Conservation (phyloP, 2,113 vertebrate genomes). For the Galbula dea region DNA sequence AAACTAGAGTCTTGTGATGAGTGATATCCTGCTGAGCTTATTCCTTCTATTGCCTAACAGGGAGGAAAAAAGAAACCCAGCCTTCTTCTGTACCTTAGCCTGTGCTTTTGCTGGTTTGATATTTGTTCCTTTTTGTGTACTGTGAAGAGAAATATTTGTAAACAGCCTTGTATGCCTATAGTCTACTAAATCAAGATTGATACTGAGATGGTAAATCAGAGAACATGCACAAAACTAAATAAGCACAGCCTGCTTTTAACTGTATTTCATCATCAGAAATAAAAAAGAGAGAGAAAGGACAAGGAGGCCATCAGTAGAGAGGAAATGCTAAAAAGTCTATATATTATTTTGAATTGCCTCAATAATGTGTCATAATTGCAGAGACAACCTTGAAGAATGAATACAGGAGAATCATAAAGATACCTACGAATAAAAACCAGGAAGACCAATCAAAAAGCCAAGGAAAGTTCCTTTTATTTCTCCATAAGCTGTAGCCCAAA, state of each 20-base stretch:
- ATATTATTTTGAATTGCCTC: conserved; percentile 76
- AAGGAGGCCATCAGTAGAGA: conserved; percentile 65
- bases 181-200: conserved; percentile 18
- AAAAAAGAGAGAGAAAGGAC: conserved; percentile 55
- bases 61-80: conserved; percentile 1
- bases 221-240: conserved; percentile 21
- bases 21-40: neutral
- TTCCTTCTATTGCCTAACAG: conserved; percentile 8
- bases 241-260: neutral
- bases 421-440: conserved; percentile 60
- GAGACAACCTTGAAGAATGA: conserved; percentile 70
- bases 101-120: conserved; percentile 3
- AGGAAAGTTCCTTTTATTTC: conserved; percentile 35
- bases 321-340: conserved; percentile 73
- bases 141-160: conserved; percentile 30
- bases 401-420: conserved; percentile 68
- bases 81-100: neutral
- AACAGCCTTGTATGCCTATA: neutral
- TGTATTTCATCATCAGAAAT: neutral
- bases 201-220: neutral
- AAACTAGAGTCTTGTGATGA: neutral
- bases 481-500: conserved; percentile 43
- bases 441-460: conserved; percentile 60
- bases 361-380: conserved; percentile 70
- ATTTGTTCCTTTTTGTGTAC: neutral